Percentiles rank a stretch among this genome's conserved stretches.
Evolutionary conservation across 2,888 invertebrate genomes (phyloP).

Genomic region (Proisotoma minuta): DNA sequence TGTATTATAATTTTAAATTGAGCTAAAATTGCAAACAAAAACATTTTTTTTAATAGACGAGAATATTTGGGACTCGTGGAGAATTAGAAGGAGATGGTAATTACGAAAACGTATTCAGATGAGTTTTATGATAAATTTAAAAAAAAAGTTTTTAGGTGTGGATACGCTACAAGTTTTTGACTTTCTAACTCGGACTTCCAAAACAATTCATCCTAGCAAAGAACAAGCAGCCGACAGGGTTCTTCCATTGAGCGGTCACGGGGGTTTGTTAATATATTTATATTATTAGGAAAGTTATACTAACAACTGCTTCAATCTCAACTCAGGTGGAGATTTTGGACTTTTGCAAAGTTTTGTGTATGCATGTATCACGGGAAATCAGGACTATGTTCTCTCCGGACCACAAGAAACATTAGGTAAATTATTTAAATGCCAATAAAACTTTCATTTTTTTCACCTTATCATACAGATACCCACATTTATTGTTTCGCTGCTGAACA

Average conservation of each 20-base stretch:
- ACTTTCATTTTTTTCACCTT: constrained; percentile 1
- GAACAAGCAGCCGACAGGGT: constrained; percentile 11
- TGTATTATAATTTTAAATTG: background rate
- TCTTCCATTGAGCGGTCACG: constrained; percentile 37
- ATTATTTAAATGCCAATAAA: background rate
- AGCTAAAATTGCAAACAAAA: constrained; percentile 5
- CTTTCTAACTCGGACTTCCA: constrained; percentile 38
- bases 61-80: constrained; percentile 52
- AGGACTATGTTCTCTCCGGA: constrained; percentile 37
- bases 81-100: constrained; percentile 46
- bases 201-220: constrained; percentile 27
- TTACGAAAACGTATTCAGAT: too few relatives aligned
- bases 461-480: constrained; percentile 45
- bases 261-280: too few relatives aligned
- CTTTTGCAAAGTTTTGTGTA: constrained; percentile 37
- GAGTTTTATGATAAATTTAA: background rate
- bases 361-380: constrained; percentile 42
- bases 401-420: constrained; percentile 44
- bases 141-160: constrained; percentile 23
- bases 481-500: constrained; percentile 46
- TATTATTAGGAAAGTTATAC: too few relatives aligned
- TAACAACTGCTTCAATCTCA: too few relatives aligned
- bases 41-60: constrained; percentile 44
- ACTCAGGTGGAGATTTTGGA: constrained; percentile 38
- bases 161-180: constrained; percentile 41